Conservation (phyloP, 2,888 invertebrate genomes). For the Trichopoda pennipes region DNA sequence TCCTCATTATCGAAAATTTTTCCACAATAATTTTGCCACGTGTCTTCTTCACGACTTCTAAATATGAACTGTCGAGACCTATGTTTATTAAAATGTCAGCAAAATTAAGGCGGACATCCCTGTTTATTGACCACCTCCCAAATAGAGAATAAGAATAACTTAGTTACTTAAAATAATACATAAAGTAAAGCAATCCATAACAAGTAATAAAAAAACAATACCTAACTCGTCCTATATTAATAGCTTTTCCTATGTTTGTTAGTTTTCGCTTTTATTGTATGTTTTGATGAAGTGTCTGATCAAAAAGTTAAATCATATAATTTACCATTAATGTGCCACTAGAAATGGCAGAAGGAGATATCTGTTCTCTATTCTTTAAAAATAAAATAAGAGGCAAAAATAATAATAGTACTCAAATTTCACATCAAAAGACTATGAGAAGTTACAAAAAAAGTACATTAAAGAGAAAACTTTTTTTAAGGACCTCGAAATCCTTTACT, state of each 20-base stretch:
- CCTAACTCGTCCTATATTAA: no score
- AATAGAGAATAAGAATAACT: no score
- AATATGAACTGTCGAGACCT: no score
- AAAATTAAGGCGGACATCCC: no score
- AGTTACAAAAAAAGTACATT: constrained; percentile 49
- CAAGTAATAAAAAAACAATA: no score
- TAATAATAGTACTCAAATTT: constrained; percentile 34
- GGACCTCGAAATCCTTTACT: background rate
- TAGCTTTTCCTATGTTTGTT: background rate
- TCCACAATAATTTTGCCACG: no score
- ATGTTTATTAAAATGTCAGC: no score
- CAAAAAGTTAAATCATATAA: constrained; percentile 28
- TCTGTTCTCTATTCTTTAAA: background rate
- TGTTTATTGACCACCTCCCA: no score
- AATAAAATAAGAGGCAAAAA: constrained; percentile 11
- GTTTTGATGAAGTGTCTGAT: constrained; percentile 3
- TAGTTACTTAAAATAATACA: no score
- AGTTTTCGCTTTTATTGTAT: background rate
- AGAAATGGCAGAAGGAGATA: constrained; percentile 13
- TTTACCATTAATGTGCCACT: constrained; percentile 28
- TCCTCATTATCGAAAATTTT: no score
- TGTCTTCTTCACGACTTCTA: no score
- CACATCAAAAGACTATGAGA: constrained; percentile 30
- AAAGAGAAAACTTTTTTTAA: constrained; percentile 25
- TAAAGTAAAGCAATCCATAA: no score